These are phyloP conservation scores for Asbolus verrucosus DNA, from an alignment of 1,140 invertebrate genomes.

Conservation along the genomic window DNA sequence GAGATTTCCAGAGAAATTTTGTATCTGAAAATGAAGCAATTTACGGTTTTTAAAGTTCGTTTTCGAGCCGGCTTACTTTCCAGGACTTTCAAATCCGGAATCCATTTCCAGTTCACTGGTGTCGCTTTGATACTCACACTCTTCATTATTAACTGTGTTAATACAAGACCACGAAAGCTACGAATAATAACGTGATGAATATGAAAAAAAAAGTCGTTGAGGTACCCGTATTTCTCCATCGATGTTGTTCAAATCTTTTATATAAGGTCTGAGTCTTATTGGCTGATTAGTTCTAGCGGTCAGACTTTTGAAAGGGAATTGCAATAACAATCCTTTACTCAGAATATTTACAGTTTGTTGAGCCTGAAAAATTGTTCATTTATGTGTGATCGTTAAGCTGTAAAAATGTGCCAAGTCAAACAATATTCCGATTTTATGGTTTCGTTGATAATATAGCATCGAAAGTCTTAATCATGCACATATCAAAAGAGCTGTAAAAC, in stretches of 20 bases:
- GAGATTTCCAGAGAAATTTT: conserved; percentile 32
- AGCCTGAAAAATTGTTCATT: too few relatives aligned
- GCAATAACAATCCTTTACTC: conserved; percentile 27
- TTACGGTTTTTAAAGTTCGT: not conserved
- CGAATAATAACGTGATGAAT: not conserved
- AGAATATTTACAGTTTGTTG: not conserved
- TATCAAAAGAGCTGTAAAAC: too few relatives aligned
- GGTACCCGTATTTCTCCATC: not conserved
- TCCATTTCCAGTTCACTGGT: conserved; percentile 25
- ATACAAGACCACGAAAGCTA: conserved; percentile 13
- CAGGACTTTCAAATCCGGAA: conserved; percentile 22
- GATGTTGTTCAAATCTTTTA: not conserved
- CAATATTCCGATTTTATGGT: too few relatives aligned
- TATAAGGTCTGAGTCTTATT: not conserved
- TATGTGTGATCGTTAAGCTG: too few relatives aligned
- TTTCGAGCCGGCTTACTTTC: not conserved
- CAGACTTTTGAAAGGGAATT: conserved; percentile 16
- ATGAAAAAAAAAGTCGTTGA: not conserved
- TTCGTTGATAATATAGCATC: too few relatives aligned
- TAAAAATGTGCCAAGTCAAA: too few relatives aligned
- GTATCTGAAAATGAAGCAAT: conserved; percentile 19
- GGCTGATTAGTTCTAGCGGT: not conserved
- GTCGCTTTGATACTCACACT: conserved; percentile 1
- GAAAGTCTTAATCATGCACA: too few relatives aligned
- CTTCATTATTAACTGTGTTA: not conserved